phyloP scores from a whole-genome alignment of 2,113 vertebrate genomes.

The Scalopus aquaticus region DNA sequence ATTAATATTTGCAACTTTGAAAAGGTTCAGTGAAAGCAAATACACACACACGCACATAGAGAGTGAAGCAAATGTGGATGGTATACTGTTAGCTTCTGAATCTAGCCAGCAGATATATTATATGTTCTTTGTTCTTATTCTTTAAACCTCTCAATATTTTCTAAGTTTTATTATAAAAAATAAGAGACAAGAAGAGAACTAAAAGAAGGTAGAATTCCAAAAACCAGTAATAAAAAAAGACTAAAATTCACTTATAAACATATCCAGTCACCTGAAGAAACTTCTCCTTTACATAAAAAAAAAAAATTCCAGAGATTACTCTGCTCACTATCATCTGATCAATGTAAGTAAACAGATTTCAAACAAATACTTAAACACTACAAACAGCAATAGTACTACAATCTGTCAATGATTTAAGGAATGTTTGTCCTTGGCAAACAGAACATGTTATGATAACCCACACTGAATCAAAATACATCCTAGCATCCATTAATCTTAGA shows the following conservation, averaged over 20 bases:
- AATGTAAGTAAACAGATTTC: slow-evolving; percentile 69
- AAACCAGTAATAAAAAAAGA: slow-evolving; percentile 18
- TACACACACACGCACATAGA: background rate
- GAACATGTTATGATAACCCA: slow-evolving; percentile 30
- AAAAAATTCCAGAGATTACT: slow-evolving; percentile 47
- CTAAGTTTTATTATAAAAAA: slow-evolving; percentile 20
- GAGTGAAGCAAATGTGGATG: slow-evolving; percentile 14
- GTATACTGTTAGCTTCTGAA: slow-evolving; percentile 44
- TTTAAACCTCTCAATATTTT: slow-evolving; percentile 27
- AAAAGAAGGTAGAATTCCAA: slow-evolving; percentile 1
- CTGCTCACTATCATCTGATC: slow-evolving; percentile 63
- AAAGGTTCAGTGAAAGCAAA: slow-evolving; percentile 10
- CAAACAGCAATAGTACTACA: slow-evolving; percentile 72
- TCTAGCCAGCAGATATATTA: background rate
- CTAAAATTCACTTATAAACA: slow-evolving; percentile 41
- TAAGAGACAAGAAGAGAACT: background rate
- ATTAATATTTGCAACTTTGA: slow-evolving; percentile 29
- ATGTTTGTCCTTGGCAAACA: slow-evolving; percentile 76
- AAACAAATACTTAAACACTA: slow-evolving; percentile 74
- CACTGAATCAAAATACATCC: slow-evolving; percentile 51
- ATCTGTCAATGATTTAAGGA: slow-evolving; percentile 77
- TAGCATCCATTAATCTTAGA: slow-evolving; percentile 47
- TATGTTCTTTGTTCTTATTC: background rate
- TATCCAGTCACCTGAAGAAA: slow-evolving; percentile 11
- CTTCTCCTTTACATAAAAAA: background rate